A percentile compares a stretch with the other conserved stretches of the same genome.
These are phyloP conservation scores for Chelonia mydas DNA, from an alignment of 2,797 vertebrate genomes.

Conservation along the genomic window DNA sequence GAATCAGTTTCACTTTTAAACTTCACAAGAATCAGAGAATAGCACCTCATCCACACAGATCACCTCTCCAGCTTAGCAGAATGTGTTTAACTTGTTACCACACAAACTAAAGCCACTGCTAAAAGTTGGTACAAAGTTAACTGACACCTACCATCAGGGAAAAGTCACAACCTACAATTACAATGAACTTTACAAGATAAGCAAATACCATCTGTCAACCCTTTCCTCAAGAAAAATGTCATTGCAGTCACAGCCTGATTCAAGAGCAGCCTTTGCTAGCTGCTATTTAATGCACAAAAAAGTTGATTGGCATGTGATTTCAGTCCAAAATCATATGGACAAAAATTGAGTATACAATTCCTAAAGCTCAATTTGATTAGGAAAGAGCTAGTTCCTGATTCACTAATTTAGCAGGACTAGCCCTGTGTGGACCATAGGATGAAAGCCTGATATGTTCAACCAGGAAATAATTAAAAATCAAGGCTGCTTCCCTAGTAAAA, in stretches of 20 bases:
- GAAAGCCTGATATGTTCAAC: not conserved
- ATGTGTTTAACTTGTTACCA: not conserved
- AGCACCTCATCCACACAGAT: not conserved
- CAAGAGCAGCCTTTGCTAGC: not conserved
- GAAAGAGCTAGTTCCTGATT: conserved; percentile 25
- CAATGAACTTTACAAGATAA: not conserved
- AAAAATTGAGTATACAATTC: not conserved
- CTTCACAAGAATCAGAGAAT: not conserved
- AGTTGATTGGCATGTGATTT: not conserved
- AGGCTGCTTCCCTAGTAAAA: not conserved
- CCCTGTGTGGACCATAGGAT: not conserved
- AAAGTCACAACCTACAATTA: not conserved
- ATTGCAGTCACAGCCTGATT: not conserved
- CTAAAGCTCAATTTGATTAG: not conserved
- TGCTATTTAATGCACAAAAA: rapidly evolving
- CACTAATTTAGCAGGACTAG: not conserved
- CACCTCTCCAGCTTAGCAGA: not conserved
- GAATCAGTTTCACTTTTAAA: not conserved
- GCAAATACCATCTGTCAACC: not conserved
- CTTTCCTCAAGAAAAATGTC: not conserved
- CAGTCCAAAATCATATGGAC: not conserved
- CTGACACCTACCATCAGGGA: not conserved
- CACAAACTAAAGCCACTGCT: not conserved
- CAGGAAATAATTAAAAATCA: not conserved
- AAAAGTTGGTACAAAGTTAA: not conserved